phyloP scores from a whole-genome alignment of 2,113 vertebrate genomes.

The Struthidea cinerea region DNA sequence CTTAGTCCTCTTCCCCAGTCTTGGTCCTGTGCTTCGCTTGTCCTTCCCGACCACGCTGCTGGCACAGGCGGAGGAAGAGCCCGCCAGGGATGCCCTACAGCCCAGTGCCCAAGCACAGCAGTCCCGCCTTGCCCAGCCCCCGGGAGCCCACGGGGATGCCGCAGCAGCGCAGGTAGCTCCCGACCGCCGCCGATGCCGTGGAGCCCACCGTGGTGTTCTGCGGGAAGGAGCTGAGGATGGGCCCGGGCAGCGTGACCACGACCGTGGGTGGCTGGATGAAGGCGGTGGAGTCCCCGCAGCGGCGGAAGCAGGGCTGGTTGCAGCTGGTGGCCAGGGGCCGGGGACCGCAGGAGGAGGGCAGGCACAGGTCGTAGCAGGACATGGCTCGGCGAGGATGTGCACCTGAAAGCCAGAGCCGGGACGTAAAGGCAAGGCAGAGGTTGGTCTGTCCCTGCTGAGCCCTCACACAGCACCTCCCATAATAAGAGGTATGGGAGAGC shows the following conservation, averaged over 20 bases:
- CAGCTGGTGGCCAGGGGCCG: slow-evolving; percentile 29
- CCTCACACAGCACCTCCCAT: neutral
- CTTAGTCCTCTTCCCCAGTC: neutral
- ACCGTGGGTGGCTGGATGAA: slow-evolving; percentile 34
- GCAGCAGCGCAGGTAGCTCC: slow-evolving; percentile 31
- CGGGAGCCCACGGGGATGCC: neutral
- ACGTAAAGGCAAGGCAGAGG: neutral
- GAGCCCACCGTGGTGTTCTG: slow-evolving; percentile 20
- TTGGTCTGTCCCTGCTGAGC: neutral
- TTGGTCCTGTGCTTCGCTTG: neutral
- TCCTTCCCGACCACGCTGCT: neutral
- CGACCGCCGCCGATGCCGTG: neutral
- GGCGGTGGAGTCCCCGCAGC: neutral
- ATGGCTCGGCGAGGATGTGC: neutral
- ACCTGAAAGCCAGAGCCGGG: slow-evolving; percentile 20
- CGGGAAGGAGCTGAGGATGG: slow-evolving; percentile 47
- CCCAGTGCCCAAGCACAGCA: neutral
- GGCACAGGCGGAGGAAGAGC: neutral
- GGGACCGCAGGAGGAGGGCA: slow-evolving; percentile 1
- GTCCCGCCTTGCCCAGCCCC: neutral
- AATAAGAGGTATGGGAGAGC: neutral
- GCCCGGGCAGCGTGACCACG: slow-evolving; percentile 11
- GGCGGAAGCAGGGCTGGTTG: slow-evolving; percentile 41
- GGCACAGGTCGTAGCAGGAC: slow-evolving; percentile 51
- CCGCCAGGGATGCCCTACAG: neutral